phyloP scores from a whole-genome alignment of 2,888 invertebrate species.

The Callyntrura sp. region DNA sequence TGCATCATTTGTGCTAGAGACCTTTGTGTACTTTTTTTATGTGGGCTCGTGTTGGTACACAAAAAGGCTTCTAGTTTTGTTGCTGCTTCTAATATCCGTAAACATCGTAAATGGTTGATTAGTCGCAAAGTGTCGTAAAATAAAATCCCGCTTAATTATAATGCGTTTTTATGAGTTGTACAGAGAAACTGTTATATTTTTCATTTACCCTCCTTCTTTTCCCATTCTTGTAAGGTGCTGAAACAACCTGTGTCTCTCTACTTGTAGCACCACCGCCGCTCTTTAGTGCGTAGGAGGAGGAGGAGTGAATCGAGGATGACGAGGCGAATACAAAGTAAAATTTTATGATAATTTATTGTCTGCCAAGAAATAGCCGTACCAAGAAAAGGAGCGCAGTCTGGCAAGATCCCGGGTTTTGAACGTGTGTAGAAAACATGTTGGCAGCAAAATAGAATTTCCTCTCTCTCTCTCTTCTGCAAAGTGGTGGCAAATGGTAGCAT shows the following conservation, averaged over 20 bases:
- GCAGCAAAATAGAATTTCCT: slow-evolving; percentile 8
- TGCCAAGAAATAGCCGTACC: background rate
- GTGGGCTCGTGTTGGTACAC: background rate
- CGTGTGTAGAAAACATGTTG: background rate
- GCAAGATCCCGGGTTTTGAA: slow-evolving; percentile 5
- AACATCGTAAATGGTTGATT: slow-evolving; percentile 11
- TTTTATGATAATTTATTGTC: slow-evolving; percentile 22
- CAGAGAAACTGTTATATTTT: slow-evolving; percentile 8
- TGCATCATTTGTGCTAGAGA: background rate
- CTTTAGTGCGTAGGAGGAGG: background rate
- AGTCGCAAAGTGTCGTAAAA: slow-evolving; percentile 15
- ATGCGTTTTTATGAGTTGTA: background rate
- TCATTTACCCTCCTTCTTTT: slow-evolving; percentile 19
- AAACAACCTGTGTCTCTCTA: background rate
- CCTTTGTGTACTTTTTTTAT: background rate
- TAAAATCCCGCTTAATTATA: background rate
- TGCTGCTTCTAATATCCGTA: background rate
- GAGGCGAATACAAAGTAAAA: slow-evolving; percentile 31
- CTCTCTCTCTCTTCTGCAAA: too few relatives aligned
- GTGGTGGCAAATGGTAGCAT: background rate
- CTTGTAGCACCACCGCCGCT: background rate
- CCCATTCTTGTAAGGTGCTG: background rate
- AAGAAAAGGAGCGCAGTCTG: background rate
- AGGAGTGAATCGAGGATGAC: background rate
- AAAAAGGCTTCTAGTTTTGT: background rate